Conservation (phyloP, 2,888 invertebrate genomes). For the Hirtodrosophila alboralis region DNA sequence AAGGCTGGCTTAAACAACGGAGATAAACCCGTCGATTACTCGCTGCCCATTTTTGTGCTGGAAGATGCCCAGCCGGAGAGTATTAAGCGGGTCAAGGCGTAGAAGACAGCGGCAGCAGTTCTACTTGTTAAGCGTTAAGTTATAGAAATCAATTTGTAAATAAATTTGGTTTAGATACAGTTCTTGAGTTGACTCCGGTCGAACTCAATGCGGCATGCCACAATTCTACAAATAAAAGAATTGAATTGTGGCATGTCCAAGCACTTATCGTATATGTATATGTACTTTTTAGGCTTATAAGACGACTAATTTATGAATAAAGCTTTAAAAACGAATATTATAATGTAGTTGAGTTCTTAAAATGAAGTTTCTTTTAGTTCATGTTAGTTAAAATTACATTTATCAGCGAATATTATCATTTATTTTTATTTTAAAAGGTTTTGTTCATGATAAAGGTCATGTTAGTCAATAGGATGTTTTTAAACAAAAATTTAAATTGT, state of each 20-base stretch:
- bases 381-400: too few relatives aligned
- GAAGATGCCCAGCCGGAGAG: slow-evolving; percentile 73
- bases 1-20: slow-evolving; percentile 27
- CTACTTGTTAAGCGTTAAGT: slow-evolving; percentile 50
- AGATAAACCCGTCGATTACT: slow-evolving; percentile 82
- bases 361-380: too few relatives aligned
- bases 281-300: slow-evolving; percentile 59
- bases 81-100: slow-evolving; percentile 65
- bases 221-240: neutral
- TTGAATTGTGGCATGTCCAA: slow-evolving; percentile 3
- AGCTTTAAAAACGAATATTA: slow-evolving; percentile 66
- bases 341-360: too few relatives aligned
- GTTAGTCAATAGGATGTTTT: too few relatives aligned
- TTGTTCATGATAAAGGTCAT: too few relatives aligned
- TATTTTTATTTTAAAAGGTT: too few relatives aligned
- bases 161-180: slow-evolving; percentile 40
- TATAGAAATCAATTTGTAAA: slow-evolving; percentile 74
- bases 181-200: slow-evolving; percentile 2
- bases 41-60: slow-evolving; percentile 84
- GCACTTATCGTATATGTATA: slow-evolving; percentile 31
- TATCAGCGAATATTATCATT: too few relatives aligned
- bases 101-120: slow-evolving; percentile 60
- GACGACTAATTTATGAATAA: slow-evolving; percentile 80
- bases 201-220: slow-evolving; percentile 20
- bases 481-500: too few relatives aligned